These are phyloP conservation scores for Nasonia longicornis DNA, from an alignment of 1,140 invertebrate genomes.

Conservation along the genomic window DNA sequence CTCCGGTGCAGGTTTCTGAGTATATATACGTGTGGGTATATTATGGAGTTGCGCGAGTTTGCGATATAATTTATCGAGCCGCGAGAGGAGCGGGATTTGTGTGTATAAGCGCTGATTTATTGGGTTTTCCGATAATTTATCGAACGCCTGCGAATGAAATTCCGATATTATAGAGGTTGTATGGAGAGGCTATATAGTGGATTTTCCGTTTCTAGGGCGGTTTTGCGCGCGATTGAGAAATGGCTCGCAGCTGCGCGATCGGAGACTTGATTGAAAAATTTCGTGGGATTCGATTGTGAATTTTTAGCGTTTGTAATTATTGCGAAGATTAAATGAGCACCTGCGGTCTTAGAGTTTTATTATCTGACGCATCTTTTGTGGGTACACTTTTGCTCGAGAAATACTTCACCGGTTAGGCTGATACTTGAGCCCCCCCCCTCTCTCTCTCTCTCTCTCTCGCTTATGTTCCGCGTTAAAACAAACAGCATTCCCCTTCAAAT, in stretches of 20 bases:
- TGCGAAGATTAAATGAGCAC: too few relatives aligned
- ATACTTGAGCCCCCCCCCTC: neutral
- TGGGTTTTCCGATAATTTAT: conserved; percentile 39
- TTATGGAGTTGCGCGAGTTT: conserved; percentile 26
- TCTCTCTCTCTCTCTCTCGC: too few relatives aligned
- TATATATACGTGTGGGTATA: neutral
- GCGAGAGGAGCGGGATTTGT: conserved; percentile 29
- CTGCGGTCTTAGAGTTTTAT: too few relatives aligned
- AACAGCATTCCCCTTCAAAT: neutral
- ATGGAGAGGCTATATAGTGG: neutral
- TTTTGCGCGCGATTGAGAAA: too few relatives aligned
- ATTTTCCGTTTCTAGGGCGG: conserved; percentile 13
- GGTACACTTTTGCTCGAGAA: neutral
- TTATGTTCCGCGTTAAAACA: neutral
- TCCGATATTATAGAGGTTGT: neutral
- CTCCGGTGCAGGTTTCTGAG: neutral
- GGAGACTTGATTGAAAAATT: too few relatives aligned
- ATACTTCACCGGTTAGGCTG: neutral
- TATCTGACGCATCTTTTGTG: too few relatives aligned
- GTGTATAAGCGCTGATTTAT: conserved; percentile 36
- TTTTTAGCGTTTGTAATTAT: too few relatives aligned
- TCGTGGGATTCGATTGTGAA: too few relatives aligned
- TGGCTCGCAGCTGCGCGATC: neutral
- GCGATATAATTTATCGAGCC: conserved; percentile 37
- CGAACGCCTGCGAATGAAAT: conserved; percentile 21